Evolutionary conservation across 2,888 invertebrate species (phyloP), one percentile per base, ranked within the genome.

Genomic region (Dasypogon diadema): DNA sequence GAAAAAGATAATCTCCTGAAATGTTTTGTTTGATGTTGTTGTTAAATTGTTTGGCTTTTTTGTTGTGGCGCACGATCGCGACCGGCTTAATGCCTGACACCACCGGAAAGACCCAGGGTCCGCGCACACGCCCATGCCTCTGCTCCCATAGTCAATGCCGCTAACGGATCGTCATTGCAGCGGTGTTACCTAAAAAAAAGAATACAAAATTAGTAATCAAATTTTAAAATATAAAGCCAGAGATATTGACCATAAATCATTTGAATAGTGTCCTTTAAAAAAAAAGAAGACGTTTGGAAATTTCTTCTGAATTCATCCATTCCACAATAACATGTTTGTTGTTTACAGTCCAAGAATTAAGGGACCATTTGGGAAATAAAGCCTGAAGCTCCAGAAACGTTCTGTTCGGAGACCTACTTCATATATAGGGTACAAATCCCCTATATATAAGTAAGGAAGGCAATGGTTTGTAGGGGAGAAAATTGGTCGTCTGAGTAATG

Each of bases 71-170:
- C 84, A 83, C 84, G 85, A 85, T 84, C 84, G 89, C 89, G 89
- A 89, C 89, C 89, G 89, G 88, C 83, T 87, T 84, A 88, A 86
- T 87, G 87, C 87, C 88, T 88, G 87, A 87, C 88, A 88, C 89
- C 89, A 88, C 89, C 88, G 87, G 87, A 88, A 88, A 90, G 89
- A 90, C 90, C 89, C 87, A 90, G 91, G 93, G 92, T 92, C 92
- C 91, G 92, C 92, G 91, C 92, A 92, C 92, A 93, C 91, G 92
- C 93, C 93, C 93, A 93, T 93, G 91, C 93, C 93, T 93, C 92
- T 92, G 91, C 91, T 93, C 92, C 93, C 93, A 93, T 93, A 90
- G 89, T 90, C 89, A 88, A 88, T 88, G 89, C 88, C 90, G 89
- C 91, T 91, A 90, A 92, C 90, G 91, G 91, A 90, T 91, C 91